These are phyloP conservation scores for Halcyon senegalensis DNA, from an alignment of 2,113 vertebrate genomes.

Conservation along the genomic window DNA sequence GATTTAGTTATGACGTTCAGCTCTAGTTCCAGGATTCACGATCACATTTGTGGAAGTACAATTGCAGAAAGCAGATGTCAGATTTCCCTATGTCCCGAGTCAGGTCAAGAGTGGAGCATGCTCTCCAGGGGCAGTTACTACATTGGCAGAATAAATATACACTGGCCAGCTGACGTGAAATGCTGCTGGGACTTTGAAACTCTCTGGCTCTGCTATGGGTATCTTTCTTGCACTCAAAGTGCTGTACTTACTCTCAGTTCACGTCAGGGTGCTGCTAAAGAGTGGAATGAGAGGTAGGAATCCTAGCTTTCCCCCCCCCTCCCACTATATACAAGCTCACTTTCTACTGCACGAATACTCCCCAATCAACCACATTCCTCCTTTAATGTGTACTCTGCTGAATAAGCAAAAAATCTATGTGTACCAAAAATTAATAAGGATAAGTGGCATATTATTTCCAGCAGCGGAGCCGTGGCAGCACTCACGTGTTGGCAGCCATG, in stretches of 20 bases:
- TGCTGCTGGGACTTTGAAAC: neutral
- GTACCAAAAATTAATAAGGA: neutral
- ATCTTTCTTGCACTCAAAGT: neutral
- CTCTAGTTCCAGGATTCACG: conserved; percentile 1
- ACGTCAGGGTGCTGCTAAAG: neutral
- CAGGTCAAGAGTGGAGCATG: neutral
- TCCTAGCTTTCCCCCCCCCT: neutral
- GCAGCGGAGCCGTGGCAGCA: neutral
- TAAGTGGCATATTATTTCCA: neutral
- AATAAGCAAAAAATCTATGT: neutral
- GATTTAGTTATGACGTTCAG: neutral
- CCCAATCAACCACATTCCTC: neutral
- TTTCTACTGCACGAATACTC: neutral
- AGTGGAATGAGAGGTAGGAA: neutral
- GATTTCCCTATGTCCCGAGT: conserved; percentile 7
- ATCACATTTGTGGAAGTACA: neutral
- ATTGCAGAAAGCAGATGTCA: conserved; percentile 21
- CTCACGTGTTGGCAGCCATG: neutral
- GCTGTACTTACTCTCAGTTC: neutral
- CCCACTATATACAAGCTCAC: accelerated
- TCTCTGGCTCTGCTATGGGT: neutral
- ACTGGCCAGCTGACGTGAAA: neutral
- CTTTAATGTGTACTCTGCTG: neutral
- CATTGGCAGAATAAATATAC: neutral
- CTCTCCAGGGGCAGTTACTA: neutral